These are phyloP conservation scores for Oophaga sylvatica DNA, from an alignment of 2,797 vertebrate genomes.

Conservation along the genomic window DNA sequence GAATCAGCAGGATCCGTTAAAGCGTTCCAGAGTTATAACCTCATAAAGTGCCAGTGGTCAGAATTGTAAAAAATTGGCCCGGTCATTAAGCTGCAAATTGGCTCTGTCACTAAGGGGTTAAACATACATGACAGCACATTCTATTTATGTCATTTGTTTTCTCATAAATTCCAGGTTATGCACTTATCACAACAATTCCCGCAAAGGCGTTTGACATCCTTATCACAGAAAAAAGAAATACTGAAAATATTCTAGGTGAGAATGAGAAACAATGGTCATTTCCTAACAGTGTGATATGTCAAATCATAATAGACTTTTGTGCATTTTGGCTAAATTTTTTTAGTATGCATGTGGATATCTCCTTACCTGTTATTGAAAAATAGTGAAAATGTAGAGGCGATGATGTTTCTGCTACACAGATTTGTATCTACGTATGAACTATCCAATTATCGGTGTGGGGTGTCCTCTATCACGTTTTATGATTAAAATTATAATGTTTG, in stretches of 20 bases:
- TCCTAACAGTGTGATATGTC: not conserved
- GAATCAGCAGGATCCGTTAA: too few relatives aligned
- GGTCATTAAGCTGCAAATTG: too few relatives aligned
- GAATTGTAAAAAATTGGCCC: too few relatives aligned
- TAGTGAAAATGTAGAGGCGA: not conserved
- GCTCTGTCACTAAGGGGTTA: too few relatives aligned
- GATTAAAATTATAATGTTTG: too few relatives aligned
- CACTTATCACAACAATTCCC: conserved; percentile 87
- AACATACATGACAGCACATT: too few relatives aligned
- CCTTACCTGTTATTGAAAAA: not conserved
- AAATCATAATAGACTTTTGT: not conserved
- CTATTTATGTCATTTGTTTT: not conserved
- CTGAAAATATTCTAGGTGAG: conserved; percentile 88
- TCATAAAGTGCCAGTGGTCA: too few relatives aligned
- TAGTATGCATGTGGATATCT: not conserved
- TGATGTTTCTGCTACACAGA: not conserved
- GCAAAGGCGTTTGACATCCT: conserved; percentile 85
- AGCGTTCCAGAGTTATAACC: too few relatives aligned
- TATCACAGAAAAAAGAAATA: conserved; percentile 87
- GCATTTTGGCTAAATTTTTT: not conserved
- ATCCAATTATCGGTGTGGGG: not conserved
- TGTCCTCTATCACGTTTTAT: too few relatives aligned
- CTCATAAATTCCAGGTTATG: conserved; percentile 75
- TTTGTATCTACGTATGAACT: not conserved
- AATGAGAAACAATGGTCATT: not conserved